phyloP scores from a whole-genome alignment of 2,888 invertebrate genomes.

The Sericinus montela region DNA sequence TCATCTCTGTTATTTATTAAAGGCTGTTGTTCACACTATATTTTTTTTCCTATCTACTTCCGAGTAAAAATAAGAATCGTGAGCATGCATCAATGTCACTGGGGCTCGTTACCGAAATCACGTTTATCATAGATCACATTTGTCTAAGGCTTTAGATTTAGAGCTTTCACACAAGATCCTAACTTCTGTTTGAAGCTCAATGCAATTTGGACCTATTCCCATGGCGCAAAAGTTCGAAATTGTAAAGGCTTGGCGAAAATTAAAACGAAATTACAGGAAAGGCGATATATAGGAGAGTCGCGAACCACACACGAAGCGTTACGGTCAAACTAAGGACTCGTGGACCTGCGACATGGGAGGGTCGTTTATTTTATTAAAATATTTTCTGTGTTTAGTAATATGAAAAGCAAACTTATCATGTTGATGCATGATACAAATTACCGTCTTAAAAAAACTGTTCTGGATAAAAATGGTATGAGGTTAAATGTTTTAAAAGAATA shows the following conservation, averaged over 20 bases:
- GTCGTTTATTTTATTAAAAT: too few relatives aligned
- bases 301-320: conserved; percentile 77
- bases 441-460: too few relatives aligned
- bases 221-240: conserved; percentile 33
- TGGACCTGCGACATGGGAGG: conserved; percentile 37
- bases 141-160: conserved; percentile 67
- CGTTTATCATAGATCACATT: conserved; percentile 77
- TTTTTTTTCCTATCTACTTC: conserved; percentile 50
- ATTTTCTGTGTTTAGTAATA: too few relatives aligned
- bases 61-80: conserved; percentile 64
- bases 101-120: conserved; percentile 74
- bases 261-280: conserved; percentile 47
- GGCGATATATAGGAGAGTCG: conserved; percentile 54
- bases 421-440: too few relatives aligned
- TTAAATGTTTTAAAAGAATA: too few relatives aligned
- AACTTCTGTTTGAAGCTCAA: conserved; percentile 24
- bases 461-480: too few relatives aligned
- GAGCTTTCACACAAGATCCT: conserved; percentile 27
- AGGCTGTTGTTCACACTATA: conserved; percentile 54
- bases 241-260: conserved; percentile 26
- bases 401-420: too few relatives aligned
- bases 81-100: conserved; percentile 61
- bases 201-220: conserved; percentile 33
- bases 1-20: conserved; percentile 69
- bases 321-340: conserved; percentile 62